Evolutionary conservation across 2,888 invertebrate species (phyloP), one percentile per base, ranked within the genome.

Genomic region (Trichogramma evanescens): DNA sequence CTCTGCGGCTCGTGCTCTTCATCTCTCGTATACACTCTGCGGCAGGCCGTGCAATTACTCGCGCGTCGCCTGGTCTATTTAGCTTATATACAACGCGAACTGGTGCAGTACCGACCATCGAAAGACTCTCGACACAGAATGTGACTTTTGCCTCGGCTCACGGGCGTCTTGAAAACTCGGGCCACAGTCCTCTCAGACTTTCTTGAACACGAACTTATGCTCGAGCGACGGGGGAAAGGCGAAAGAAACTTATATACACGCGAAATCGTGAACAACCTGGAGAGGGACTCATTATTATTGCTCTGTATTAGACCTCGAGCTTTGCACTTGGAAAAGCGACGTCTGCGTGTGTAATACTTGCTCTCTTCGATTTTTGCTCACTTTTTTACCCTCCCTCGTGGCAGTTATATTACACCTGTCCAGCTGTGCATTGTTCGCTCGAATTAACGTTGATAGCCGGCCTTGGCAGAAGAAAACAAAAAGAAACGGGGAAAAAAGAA

Each of bases 11-110:
- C 53, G 58, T 49, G 50, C 64, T 64, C 56, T 62, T 61, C 63
- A 26, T 26, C 26, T 26, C 26, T 26, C 26, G 26, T 26, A 26
- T 26, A 26, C 26, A 26, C 26, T 26, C 62, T 62, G 63, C 63
- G 63, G 68, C 67, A 66, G 63, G 68, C 67, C 69, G 70, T 69
- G 71, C 74, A 75, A 75, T 74, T 75, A 73, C 71, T 68, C 68
- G 26, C 26, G 26, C 68, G 72, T 71, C 68, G 69, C 68, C 68
- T 70, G 70, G 69, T 73, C 73, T 72, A 71, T 74, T 73, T 71
- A 70, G 70, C 69, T 71, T 71, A 69, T 26, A 26, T 26, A 26
- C 26, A 26, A 26, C 66, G 66, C 68, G 69, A 70, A 70, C 64
- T 68, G 68, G 68, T 70, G 26, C 26, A 26, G 26, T 26, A 67